Percentiles rank a stretch among this genome's conserved stretches.
Evolutionary conservation across 2,888 invertebrate genomes (phyloP).

Genomic region (Alloscopus bannaensis): DNA sequence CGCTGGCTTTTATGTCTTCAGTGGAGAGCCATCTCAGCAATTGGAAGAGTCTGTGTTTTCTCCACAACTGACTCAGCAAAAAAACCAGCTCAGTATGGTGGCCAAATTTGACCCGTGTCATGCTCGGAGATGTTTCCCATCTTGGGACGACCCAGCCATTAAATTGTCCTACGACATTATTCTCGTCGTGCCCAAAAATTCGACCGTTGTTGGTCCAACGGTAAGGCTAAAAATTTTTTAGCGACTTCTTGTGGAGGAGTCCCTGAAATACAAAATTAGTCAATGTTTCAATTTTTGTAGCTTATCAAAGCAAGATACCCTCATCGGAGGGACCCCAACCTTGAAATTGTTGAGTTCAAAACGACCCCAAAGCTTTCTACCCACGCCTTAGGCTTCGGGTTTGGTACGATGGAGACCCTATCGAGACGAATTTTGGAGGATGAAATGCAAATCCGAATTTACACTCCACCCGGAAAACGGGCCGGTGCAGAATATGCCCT

Average conservation of each 20-base stretch:
- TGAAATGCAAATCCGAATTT: constrained; percentile 87
- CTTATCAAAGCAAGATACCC: constrained; percentile 75
- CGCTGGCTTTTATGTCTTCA: constrained; percentile 95
- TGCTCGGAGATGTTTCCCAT: constrained; percentile 95
- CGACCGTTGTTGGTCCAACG: constrained; percentile 96
- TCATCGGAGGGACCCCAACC: constrained; percentile 75
- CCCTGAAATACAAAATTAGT: too few species aligned
- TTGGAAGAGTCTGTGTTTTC: constrained; percentile 82
- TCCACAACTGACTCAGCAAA: constrained; percentile 35
- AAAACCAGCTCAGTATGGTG: constrained; percentile 81
- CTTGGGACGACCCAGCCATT: constrained; percentile 98
- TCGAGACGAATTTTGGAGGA: constrained; percentile 86
- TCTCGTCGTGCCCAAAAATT: constrained; percentile 86
- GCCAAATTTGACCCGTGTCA: constrained; percentile 95
- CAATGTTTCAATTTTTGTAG: constrained; percentile 73
- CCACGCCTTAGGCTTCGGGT: constrained; percentile 93
- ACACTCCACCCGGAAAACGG: constrained; percentile 92
- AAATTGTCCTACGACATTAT: constrained; percentile 96
- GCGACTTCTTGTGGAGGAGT: neutral
- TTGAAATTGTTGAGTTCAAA: constrained; percentile 83
- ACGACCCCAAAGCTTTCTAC: constrained; percentile 96
- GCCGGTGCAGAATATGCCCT: constrained; percentile 94
- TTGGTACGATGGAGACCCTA: constrained; percentile 96
- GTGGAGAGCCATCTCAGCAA: constrained; percentile 80
- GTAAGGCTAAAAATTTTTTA: too few species aligned